Evolutionary conservation across 2,888 invertebrate genomes (phyloP), one percentile per base, ranked within the genome.

Genomic region (Spilosoma lubricipeda): DNA sequence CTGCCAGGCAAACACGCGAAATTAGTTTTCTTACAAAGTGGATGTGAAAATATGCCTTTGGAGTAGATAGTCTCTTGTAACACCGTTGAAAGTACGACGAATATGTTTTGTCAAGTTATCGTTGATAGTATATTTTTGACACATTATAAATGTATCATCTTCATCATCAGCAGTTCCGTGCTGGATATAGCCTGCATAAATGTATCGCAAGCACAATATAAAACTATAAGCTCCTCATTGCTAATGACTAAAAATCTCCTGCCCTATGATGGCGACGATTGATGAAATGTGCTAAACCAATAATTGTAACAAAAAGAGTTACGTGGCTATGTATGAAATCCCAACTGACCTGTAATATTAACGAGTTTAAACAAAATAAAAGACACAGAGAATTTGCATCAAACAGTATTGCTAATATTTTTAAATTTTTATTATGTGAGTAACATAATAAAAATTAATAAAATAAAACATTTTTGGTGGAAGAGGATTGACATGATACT

Each of bases 11-110:
- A 88, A 90, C 86, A 88, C 84, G 86, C 85, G 87, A 90, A 92
- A 93, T 92, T 91, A 91, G 89, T 91, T 92, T 92, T 87, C 89
- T 87, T 87, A 86, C 85, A 84, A 86, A 85, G 81, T 85, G 73
- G 52, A 76, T 77, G 75, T 74, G 82, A 84, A 86, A 86, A 88
- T 88, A 87, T 82, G 83, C 86, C 82, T 85, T 82, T 76, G 75
- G 81, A 81, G 79, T 82, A 81, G 79, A 84, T 84, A 77, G 81
- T 80, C 82, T 85, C 81, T 85, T 87, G 82, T 83, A 87, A 85
- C 80, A 85, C 85, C 81, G 85, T 85, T 80, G 80, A 83, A 84
- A 86, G 76, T 71, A 75, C 74, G 81, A 79, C 73, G 78, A 82
- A 86, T 85, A 84, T 88, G 87, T 18, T n/a, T 27, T n/a, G 18